Conservation (phyloP, 1,140 invertebrate genomes). For the Belonocnema kinseyi region DNA sequence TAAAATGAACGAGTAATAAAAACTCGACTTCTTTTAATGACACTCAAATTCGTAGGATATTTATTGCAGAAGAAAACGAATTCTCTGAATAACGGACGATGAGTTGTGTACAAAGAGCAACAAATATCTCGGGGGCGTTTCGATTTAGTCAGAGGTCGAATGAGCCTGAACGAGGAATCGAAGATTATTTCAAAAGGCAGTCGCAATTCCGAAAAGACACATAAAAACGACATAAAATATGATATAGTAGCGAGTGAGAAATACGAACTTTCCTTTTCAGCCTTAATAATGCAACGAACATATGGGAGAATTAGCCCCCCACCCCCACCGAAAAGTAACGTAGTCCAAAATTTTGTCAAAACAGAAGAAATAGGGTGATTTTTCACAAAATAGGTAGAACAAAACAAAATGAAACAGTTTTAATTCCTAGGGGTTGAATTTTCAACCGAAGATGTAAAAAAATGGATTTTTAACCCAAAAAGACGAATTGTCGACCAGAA, state of each 20-base stretch:
- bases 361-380: too few species aligned
- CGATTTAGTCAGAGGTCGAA: conserved; percentile 36
- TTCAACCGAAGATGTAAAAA: too few species aligned
- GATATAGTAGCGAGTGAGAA: conserved; percentile 46
- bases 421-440: too few species aligned
- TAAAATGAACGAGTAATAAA: conserved; percentile 28
- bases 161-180: conserved; percentile 1
- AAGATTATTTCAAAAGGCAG: conserved; percentile 21
- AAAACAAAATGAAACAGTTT: too few species aligned
- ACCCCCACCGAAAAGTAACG: too few species aligned
- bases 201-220: conserved; percentile 48
- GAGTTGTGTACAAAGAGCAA: conserved; percentile 10
- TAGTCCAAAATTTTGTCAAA: too few species aligned
- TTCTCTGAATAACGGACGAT: neutral
- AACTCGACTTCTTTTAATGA: conserved; percentile 20
- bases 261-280: neutral
- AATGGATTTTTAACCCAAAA: too few species aligned
- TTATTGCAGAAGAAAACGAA: conserved; percentile 3
- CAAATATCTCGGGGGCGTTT: conserved; percentile 33
- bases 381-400: neutral
- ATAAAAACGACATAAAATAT: conserved; percentile 58
- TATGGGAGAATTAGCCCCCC: neutral
- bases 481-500: too few species aligned
- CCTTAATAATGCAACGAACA: neutral
- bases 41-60: conserved; percentile 19